Evolutionary conservation across 2,113 vertebrate species (phyloP).

Genomic region (Terrapene triunguis): DNA sequence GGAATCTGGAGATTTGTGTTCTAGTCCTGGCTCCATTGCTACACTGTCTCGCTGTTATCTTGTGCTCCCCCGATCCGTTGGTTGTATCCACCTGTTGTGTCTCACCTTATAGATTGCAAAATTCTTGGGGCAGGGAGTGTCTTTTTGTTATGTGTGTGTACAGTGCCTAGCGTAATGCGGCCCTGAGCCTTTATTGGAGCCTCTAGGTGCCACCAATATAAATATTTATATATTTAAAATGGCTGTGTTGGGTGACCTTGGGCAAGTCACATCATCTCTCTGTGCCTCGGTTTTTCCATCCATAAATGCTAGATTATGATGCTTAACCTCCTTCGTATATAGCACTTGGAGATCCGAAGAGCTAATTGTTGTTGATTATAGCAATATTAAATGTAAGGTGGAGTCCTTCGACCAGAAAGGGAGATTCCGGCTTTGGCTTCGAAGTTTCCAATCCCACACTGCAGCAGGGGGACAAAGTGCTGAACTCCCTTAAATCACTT

Average conservation of each 20-base stretch:
- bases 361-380: background rate
- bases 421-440: background rate
- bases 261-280: background rate
- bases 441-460: background rate
- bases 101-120: background rate
- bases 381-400: background rate
- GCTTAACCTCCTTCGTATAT: background rate
- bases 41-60: background rate
- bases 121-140: background rate
- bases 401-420: background rate
- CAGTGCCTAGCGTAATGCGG: background rate
- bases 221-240: background rate
- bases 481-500: background rate
- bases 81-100: background rate
- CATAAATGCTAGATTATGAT: background rate
- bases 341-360: background rate
- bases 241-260: background rate
- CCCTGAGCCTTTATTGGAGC: background rate
- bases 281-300: background rate
- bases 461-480: background rate
- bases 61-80: background rate
- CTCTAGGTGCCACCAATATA: background rate
- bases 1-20: background rate
- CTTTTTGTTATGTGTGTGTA: background rate
- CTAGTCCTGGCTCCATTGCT: background rate